phyloP scores from a whole-genome alignment of 2,888 invertebrate genomes.

The Sclerodermus sp. region DNA sequence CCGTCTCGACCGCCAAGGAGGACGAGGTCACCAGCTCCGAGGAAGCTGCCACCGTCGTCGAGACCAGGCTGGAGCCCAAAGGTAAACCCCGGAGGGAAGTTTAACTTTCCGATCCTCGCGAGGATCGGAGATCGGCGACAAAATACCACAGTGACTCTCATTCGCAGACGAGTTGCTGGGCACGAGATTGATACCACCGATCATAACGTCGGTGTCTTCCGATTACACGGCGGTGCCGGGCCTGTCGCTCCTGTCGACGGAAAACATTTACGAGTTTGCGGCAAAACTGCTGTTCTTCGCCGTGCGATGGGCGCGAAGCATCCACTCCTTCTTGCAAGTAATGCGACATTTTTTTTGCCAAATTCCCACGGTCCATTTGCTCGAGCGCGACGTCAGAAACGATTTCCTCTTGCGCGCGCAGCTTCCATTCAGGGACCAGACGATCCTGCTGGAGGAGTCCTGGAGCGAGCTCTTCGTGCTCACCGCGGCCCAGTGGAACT shows the following conservation, averaged over 20 bases:
- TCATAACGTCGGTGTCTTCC: conserved; percentile 50
- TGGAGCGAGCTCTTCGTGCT: conserved; percentile 85
- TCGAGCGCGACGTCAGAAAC: no score
- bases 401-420: conserved; percentile 53
- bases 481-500: conserved; percentile 80
- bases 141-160: no score
- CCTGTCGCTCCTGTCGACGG: conserved; percentile 62
- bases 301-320: conserved; percentile 79
- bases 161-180: conserved; percentile 32
- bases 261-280: conserved; percentile 71
- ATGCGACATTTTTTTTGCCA: not conserved
- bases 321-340: conserved; percentile 75
- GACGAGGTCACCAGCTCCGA: conserved; percentile 79
- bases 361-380: no score
- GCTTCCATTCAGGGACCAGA: conserved; percentile 72
- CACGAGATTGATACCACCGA: conserved; percentile 38
- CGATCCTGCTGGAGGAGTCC: conserved; percentile 72
- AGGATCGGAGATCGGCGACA: no score
- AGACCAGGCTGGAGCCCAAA: conserved; percentile 30
- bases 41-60: conserved; percentile 62
- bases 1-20: conserved; percentile 64
- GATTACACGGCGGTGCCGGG: conserved; percentile 56
- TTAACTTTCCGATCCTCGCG: no score
- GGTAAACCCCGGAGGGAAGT: no score
- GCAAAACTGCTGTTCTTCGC: conserved; percentile 76